These are phyloP conservation scores for Sander lucioperca DNA, from an alignment of 2,113 vertebrate genomes.

Conservation along the genomic window DNA sequence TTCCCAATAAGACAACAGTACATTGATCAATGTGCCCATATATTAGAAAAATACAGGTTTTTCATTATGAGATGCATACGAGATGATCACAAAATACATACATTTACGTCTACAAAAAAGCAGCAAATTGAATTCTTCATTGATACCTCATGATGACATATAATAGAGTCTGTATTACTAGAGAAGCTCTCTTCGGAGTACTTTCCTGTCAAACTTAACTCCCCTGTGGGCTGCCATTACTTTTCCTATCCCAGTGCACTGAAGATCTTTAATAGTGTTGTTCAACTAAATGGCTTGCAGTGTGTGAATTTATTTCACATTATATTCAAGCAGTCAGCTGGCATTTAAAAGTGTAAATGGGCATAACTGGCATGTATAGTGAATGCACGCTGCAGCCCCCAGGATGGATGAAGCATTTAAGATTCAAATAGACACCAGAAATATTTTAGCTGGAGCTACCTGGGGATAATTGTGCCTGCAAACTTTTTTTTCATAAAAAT, in stretches of 20 bases:
- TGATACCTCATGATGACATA: conserved; percentile 8
- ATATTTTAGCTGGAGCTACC: conserved; percentile 20
- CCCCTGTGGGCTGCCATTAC: conserved; percentile 40
- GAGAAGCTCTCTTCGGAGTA: conserved; percentile 34
- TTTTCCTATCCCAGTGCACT: conserved; percentile 35
- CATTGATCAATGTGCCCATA: neutral
- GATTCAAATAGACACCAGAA: conserved; percentile 20
- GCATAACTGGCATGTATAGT: conserved; percentile 26
- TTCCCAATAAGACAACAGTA: neutral
- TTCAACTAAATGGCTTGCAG: conserved; percentile 48
- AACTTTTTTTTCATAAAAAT: neutral
- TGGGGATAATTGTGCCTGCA: conserved; percentile 14
- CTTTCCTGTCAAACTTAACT: conserved; percentile 41
- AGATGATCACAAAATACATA: neutral
- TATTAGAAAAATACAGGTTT: neutral
- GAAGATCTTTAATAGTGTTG: conserved; percentile 42
- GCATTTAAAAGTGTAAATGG: conserved; percentile 46
- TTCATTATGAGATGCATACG: neutral
- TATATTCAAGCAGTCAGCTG: conserved; percentile 38
- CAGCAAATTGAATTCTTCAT: conserved; percentile 1
- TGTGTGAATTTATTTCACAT: conserved; percentile 34
- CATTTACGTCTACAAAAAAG: neutral
- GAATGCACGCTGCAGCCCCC: conserved; percentile 16
- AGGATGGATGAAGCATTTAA: conserved; percentile 41
- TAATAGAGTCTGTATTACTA: conserved; percentile 32